Conservation (phyloP, 2,888 invertebrate genomes). For the Pachydiplax longipennis region DNA sequence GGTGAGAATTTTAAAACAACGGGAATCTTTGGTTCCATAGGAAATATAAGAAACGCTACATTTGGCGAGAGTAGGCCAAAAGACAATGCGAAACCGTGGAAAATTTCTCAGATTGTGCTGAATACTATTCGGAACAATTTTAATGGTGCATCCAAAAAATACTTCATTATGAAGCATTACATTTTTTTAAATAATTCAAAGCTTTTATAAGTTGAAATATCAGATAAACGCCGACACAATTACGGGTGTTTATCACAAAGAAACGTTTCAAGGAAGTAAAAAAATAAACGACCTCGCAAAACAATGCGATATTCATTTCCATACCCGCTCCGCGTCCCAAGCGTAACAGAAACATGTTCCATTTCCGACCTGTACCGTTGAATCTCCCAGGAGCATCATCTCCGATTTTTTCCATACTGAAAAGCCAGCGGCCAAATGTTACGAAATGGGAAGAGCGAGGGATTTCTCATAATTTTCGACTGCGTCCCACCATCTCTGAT, state of each 20-base stretch:
- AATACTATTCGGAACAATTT: no score
- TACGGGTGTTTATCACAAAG: neutral
- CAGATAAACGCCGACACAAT: neutral
- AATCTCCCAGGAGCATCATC: neutral
- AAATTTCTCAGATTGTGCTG: no score
- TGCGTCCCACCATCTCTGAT: neutral
- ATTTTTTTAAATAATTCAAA: no score
- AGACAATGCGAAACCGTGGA: no score
- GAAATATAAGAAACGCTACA: no score
- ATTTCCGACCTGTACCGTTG: neutral
- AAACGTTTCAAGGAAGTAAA: neutral
- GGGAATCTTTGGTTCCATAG: no score
- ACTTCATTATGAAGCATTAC: no score
- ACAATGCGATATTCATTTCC: neutral
- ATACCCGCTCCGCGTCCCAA: neutral
- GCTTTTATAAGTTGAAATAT: no score
- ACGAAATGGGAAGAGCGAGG: neutral
- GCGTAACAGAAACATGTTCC: neutral
- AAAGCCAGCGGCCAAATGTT: neutral
- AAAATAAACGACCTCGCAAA: neutral
- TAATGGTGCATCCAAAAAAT: no score
- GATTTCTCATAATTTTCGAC: neutral
- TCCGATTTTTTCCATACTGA: neutral
- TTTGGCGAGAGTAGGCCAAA: no score
- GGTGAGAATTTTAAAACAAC: no score